Base-by-base conservation (phyloP, 1,140 invertebrate genomes). In the Globodera rostochiensis region DNA sequence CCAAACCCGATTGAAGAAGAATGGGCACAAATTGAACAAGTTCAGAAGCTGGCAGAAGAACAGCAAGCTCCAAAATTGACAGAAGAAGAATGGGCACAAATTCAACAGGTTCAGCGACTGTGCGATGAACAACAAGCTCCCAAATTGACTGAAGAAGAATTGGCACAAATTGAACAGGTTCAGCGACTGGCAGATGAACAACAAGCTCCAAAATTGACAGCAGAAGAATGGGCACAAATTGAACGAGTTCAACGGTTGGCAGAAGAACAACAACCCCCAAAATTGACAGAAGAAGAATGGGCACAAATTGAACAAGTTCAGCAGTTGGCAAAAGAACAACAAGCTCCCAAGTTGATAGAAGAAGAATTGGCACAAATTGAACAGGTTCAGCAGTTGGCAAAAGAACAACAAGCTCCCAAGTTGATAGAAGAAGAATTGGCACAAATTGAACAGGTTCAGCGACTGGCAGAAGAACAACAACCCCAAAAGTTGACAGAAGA, bases 311-410 rank as follows among this genome's bases (percentile, higher is more conserved):
- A 45, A 57, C 57, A 3, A 57, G 19, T 19, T 50, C 21, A 64
- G 15, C 13, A 0, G 19, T 4, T 57, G 36, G 57, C 19, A 21
- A 0, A 64, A 19, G 66, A 15, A 45, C 50, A 69, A 76, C 13
- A 73, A 73, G 1, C 1, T 1, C 13, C 11, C 15, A 78, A 86
- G 57, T 75, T 87, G 67, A 85, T 47, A 60, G 19, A 82, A 53
- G 84, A 87, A 87, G 84, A 86, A 57, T 3, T 78, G n/a, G 71
- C 69, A 66, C 84, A 86, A 49, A 83, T 85, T 74, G 86, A 80
- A 53, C 49, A 49, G 13, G 83, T 85, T 69, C 67, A 87, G 74
- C 13, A 49, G 45, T 46, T 86, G 7, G 77, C 83, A 15, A 66
- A 45, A 5, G 36, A 49, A 36, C 71, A 85, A 11, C 19, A 84